Conservation (phyloP, 2,888 invertebrate genomes). For the Philereme vetulata region DNA sequence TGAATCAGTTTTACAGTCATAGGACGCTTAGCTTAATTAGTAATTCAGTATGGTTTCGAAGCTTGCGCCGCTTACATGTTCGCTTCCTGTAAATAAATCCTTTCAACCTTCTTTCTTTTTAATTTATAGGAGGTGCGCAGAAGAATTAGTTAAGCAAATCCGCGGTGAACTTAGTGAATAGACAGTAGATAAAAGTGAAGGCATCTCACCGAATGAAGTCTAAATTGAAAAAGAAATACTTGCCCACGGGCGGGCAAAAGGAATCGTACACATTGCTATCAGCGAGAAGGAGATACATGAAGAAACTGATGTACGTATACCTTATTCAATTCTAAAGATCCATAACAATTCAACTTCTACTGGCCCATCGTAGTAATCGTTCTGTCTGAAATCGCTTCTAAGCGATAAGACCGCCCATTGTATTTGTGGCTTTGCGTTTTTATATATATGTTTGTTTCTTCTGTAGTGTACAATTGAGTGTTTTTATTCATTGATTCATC, state of each 20-base stretch:
- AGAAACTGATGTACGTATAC: conserved; percentile 86
- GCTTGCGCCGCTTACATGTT: conserved; percentile 33
- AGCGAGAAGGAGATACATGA: conserved; percentile 86
- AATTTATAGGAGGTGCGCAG: conserved; percentile 57
- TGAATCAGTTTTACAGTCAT: conserved; percentile 34
- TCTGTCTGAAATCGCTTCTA: no score
- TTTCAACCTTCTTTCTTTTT: conserved; percentile 70
- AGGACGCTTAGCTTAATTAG: not conserved
- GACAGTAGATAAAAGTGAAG: conserved; percentile 42
- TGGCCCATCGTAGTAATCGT: no score
- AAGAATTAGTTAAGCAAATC: conserved; percentile 38
- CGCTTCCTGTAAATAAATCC: conserved; percentile 64
- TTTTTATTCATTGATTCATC: no score
- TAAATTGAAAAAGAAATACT: conserved; percentile 85
- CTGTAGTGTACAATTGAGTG: no score
- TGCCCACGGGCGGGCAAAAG: conserved; percentile 83
- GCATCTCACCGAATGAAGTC: conserved; percentile 76
- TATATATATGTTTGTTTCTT: no score
- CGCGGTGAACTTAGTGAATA: conserved; percentile 37
- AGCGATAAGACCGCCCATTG: no score
- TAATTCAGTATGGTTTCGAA: conserved; percentile 4
- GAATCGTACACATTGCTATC: conserved; percentile 85
- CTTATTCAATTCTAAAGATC: conserved; percentile 8
- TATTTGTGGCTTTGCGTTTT: no score
- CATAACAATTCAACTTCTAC: no score